Base-by-base conservation (phyloP, 2,888 invertebrate species). In the Leucoptera coffeella region DNA sequence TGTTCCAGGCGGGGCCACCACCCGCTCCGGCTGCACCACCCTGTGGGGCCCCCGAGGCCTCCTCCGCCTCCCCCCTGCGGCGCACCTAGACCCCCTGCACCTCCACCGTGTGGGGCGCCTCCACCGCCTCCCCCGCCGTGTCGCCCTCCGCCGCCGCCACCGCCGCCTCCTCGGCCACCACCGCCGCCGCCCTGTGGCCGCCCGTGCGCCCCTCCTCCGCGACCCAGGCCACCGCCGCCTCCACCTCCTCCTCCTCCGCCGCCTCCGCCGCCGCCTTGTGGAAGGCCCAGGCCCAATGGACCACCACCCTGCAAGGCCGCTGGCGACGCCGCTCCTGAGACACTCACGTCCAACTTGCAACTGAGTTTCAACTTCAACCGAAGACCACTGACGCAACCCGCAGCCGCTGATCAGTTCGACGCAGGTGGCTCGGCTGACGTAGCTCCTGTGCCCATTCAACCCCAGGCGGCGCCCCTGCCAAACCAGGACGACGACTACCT, bases 291-390 rank as follows among this genome's bases (percentile, higher is more conserved):
- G 33, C 62, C 65, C 0, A 38, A 56, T 3, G 55, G 61, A 1
- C 57, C 52, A 3, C 36, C 61, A 0, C 46, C 43, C 5, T 45
- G 41, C 22, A 3, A 58, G 61, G 1, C 54, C 59, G 25, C 49
- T 50, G 23, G 52, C 50, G 0, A 47, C 50, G 3, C 43, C 45
- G 1, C 46, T 54, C 2, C 46, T 48, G 1, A 8, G 61, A 64
- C 26, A 50, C 50, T 6, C 17, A 45, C 55, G 5, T 62, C 67
- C 2, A 65, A 67, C 34, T 58, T 69, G 35, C 48, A 54, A 10
- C 37, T 69, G 1, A 52, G 56, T 33, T 67, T 69, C 30, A 58
- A 69, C 34, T 62, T 64, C 33, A 57, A 60, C 32, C 43, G 67
- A 28, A 48, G 41, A 15, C 59, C 53, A 1, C 47, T 43, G 5